A percentile compares a stretch with the other conserved stretches of the same genome.
phyloP scores from a whole-genome alignment of 2,113 vertebrate genomes.

The Calonectris borealis region DNA sequence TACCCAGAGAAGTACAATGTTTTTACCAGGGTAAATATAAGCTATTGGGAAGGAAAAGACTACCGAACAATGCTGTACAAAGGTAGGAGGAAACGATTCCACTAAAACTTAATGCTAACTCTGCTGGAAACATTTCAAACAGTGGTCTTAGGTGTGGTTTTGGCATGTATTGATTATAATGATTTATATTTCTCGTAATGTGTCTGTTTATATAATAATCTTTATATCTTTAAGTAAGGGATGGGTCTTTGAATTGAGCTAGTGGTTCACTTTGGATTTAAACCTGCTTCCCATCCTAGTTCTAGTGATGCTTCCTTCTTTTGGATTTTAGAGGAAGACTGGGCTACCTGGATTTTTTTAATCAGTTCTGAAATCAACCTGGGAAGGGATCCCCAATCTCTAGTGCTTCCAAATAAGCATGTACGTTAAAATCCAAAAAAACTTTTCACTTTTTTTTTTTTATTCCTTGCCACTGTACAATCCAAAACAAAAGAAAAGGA shows the following conservation, averaged over 20 bases:
- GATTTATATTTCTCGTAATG: not conserved
- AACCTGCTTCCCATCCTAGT: not conserved
- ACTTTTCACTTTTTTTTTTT: not conserved
- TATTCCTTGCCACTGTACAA: not conserved
- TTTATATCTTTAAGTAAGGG: not conserved
- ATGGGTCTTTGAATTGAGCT: not conserved
- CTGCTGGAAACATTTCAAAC: not conserved
- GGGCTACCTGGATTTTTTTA: not conserved
- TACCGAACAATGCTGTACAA: conserved; percentile 89
- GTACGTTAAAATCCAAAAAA: not conserved
- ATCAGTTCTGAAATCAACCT: not conserved
- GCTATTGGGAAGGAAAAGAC: conserved; percentile 88
- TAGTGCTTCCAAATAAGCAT: not conserved
- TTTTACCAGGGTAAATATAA: conserved; percentile 95
- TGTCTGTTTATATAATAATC: not conserved
- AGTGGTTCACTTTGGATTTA: not conserved
- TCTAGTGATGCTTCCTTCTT: not conserved
- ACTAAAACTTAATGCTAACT: not conserved
- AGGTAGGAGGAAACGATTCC: conserved; percentile 75
- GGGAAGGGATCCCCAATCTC: not conserved
- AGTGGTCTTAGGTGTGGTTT: not conserved
- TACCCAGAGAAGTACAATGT: conserved; percentile 87
- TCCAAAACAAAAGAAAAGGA: not conserved
- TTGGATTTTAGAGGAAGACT: not conserved
- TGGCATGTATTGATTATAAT: not conserved